Base-by-base conservation (phyloP, 2,797 vertebrate species). In the Pseudomugil tenellus region DNA sequence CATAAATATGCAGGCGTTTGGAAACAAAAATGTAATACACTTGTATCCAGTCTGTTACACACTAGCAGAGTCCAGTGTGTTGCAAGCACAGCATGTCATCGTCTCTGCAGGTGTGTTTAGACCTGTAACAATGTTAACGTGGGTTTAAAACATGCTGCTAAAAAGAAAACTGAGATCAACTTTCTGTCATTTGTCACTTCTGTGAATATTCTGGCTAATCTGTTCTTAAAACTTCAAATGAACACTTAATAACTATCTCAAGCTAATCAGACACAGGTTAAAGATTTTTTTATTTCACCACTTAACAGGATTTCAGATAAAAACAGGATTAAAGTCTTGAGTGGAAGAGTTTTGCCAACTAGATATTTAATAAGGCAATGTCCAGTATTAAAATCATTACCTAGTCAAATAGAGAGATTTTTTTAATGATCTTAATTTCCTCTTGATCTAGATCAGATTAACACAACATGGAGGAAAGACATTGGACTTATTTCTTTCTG, bases 1-100 rank as follows among this genome's bases (percentile, higher is more conserved):
- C 46, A 49, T 23, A 49, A 49, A 49, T 49, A 49, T 49, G n/a
- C 46, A 49, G 21, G 46, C 46, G n/a, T 23, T 49, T 49, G 21
- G 21, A 49, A 49, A 49, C 11, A 49, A 49, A n/a, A 23, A 48
- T 48, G 46, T 21, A 23, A 23, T 49, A 12, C 12, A 12, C 21
- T 46, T 46, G 43, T 48, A 9, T 48, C n/a, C 10, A 2, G 46
- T 48, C n/a, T 48, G 46, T 23, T 48, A 48, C 46, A 48, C 11
- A 12, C n/a, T 23, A 6, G n/a, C 43, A 23, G 21, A 49, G 46
- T 23, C 21, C 46, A 49, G 46, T 2, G 11, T 49, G 46, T 3
- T 49, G 46, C 46, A 21, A 23, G 23, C 21, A 23, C 3, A 2
- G 21, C 9, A 2, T 49, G 2, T 21, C 46, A 2, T 23, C 21